Base-by-base conservation (phyloP, 30 jellyfish, hydroid and myxozoan genomes). In the Catostylus mosaicus region DNA sequence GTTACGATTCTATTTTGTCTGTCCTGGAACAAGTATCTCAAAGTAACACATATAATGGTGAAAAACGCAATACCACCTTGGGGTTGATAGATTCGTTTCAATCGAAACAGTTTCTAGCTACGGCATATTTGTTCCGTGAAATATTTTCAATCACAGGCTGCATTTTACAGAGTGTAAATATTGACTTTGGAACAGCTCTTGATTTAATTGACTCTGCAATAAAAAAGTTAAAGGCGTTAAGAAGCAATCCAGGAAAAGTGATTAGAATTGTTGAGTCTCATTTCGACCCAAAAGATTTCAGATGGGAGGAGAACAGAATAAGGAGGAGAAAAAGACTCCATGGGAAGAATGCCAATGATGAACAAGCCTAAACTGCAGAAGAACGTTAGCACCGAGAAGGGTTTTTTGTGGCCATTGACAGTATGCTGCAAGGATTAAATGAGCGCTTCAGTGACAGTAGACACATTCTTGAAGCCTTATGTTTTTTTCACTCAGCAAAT, bases 41-140 rank as follows among this genome's bases (percentile, higher is more conserved):
- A 12, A 75, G 45, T 83, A 62, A 72, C 45, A 61, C 84, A 9
- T 61, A 36, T 63, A 65, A 65, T 11, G 75, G 84, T 22, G 52
- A 80, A 45, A 54, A 80, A 80, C 34, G 84, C 62, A 2, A 54
- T 47, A 80, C 85, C 23, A 29, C 84, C 48, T 51, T 47, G 37
- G 90, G 85, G 1, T 43, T 80, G 2, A 2, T 65, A 47, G 90
- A 80, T 38, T 65, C 85, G 37, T 80, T 80, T 72, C 90, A 64
- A 43, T 6, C 90, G 43, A 80, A 80, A 67, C 92, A 82, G 78
- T 82, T 67, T 24, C 50, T 82, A 47, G 92, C 86, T 34, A 82
- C 69, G 24, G 86, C 86, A 32, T 67, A 51, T 76, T 76, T 82
- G 22, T 63, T 80, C 30, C 24, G 83, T 27, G 90, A 80, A 54